Conservation (phyloP, 2,113 vertebrate genomes). For the Solea senegalensis region DNA sequence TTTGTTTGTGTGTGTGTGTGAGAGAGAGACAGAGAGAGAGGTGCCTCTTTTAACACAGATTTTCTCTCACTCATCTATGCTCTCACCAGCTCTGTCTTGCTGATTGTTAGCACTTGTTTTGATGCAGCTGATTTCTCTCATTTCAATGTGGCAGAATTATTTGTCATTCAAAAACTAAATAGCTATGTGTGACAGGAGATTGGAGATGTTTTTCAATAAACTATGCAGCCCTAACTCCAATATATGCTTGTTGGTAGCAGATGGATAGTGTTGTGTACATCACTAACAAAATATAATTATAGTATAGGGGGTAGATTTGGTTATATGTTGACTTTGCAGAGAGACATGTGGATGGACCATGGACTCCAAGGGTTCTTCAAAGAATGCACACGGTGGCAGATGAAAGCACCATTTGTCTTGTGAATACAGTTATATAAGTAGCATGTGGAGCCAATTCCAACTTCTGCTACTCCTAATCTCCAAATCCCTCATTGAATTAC, state of each 20-base stretch:
- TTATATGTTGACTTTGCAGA: slow-evolving; percentile 17
- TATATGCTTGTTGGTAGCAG: too few relatives aligned
- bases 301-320: neutral
- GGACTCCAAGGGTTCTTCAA: slow-evolving; percentile 3
- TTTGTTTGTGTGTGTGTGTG: slow-evolving; percentile 12
- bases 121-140: too few relatives aligned
- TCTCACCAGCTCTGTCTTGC: too few relatives aligned
- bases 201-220: too few relatives aligned
- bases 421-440: slow-evolving; percentile 36
- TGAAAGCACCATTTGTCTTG: slow-evolving; percentile 38
- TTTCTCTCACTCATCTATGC: too few relatives aligned
- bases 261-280: too few relatives aligned
- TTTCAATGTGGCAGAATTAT: too few relatives aligned
- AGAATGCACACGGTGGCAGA: slow-evolving; percentile 39
- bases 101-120: too few relatives aligned
- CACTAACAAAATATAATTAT: neutral
- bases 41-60: too few relatives aligned
- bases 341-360: neutral
- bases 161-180: too few relatives aligned
- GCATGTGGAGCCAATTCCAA: slow-evolving; percentile 26
- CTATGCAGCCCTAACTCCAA: too few relatives aligned
- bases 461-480: slow-evolving; percentile 48
- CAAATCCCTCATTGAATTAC: slow-evolving; percentile 34
- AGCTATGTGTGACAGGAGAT: too few relatives aligned
- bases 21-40: neutral